A percentile compares a stretch with the other conserved stretches of the same genome.
Conservation (phyloP, 2,797 vertebrate species). For the Selene dorsalis region DNA sequence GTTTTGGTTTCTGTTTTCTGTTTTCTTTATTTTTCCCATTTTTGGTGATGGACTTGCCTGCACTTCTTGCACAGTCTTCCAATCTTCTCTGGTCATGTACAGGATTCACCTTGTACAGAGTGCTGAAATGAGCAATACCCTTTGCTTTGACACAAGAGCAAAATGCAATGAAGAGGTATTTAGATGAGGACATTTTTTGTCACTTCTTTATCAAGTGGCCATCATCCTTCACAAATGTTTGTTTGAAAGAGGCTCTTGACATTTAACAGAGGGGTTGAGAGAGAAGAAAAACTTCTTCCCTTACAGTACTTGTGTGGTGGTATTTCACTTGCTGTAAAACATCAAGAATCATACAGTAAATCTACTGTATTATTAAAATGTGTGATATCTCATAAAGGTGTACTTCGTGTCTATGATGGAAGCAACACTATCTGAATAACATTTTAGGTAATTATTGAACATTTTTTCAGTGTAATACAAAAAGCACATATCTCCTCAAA, state of each 20-base stretch:
- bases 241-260: conserved; percentile 4
- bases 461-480: background rate
- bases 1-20: background rate
- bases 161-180: background rate
- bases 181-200: conserved; percentile 2
- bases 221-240: conserved; percentile 18
- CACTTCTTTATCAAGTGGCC: conserved; percentile 7
- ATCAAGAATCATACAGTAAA: background rate
- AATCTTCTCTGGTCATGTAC: background rate
- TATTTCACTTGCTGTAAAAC: background rate
- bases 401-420: background rate
- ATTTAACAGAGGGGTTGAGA: background rate
- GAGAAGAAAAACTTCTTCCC: background rate
- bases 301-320: too few species aligned
- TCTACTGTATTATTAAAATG: background rate
- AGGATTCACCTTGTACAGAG: too few species aligned
- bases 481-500: background rate
- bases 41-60: too few species aligned
- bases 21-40: too few species aligned
- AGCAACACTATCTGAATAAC: background rate
- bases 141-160: background rate
- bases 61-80: background rate
- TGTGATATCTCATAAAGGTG: background rate
- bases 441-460: background rate
- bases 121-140: background rate